Percentiles rank a stretch among this genome's conserved stretches.
Evolutionary conservation across 2,888 invertebrate species (phyloP).

Genomic region (Luffia ferchaultella): DNA sequence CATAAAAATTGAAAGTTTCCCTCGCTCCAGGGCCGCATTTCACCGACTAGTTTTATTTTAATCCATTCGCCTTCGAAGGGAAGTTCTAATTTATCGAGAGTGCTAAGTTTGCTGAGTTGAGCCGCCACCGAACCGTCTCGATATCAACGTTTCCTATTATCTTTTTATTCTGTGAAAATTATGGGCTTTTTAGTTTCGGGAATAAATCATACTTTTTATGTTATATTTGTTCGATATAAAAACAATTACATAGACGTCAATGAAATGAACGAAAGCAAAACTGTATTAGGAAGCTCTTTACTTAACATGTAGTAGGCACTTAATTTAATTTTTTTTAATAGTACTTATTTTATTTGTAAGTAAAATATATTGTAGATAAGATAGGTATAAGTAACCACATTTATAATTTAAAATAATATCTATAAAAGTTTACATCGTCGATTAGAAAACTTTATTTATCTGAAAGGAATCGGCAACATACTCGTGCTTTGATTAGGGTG

Average conservation of each 20-base stretch:
- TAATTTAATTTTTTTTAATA: too few species aligned
- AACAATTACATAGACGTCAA: background rate
- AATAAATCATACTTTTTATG: background rate
- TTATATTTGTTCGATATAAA: background rate
- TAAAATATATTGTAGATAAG: too few species aligned
- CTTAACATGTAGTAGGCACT: too few species aligned
- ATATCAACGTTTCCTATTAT: background rate
- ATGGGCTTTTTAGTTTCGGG: background rate
- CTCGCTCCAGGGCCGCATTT: constrained; percentile 45
- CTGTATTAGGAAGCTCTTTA: too few species aligned
- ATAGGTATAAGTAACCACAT: too few species aligned
- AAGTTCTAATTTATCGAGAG: constrained; percentile 63
- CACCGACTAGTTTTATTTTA: constrained; percentile 47
- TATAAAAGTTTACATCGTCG: too few species aligned
- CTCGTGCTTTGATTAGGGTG: too few species aligned
- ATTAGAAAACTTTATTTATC: too few species aligned
- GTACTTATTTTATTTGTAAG: too few species aligned
- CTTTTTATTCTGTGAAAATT: background rate
- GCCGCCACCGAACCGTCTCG: constrained; percentile 22
- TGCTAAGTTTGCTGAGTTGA: constrained; percentile 53
- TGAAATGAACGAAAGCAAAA: too few species aligned
- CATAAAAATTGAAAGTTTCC: constrained; percentile 62
- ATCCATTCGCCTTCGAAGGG: constrained; percentile 58
- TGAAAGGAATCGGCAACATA: too few species aligned
- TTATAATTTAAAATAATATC: too few species aligned